Evolutionary conservation across 2,888 invertebrate genomes (phyloP).

Genomic region (Dastarcus helophoroides): DNA sequence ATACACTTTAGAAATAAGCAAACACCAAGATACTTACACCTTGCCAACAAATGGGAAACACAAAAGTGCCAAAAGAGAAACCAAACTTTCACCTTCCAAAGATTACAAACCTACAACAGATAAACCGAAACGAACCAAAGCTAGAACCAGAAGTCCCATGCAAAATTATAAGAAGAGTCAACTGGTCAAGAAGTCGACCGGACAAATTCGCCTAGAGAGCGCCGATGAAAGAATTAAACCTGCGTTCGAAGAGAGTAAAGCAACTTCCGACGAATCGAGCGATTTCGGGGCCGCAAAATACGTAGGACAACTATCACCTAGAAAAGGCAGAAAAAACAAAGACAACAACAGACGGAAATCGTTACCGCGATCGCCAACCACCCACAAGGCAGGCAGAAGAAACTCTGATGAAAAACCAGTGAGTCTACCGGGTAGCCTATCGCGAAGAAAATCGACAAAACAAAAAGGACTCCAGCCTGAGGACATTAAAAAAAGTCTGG

Average conservation of each 20-base stretch:
- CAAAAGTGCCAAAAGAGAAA: conserved; percentile 16
- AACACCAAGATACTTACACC: conserved; percentile 39
- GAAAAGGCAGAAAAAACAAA: conserved; percentile 49
- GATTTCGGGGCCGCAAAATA: conserved; percentile 18
- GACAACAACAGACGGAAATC: conserved; percentile 58
- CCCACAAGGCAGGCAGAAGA: conserved; percentile 30
- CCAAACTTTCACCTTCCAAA: conserved; percentile 22
- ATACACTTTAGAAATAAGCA: conserved; percentile 64
- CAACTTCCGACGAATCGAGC: conserved; percentile 39
- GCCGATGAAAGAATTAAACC: conserved; percentile 9
- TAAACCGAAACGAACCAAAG: conserved; percentile 32
- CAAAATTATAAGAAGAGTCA: conserved; percentile 29
- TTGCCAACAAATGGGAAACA: conserved; percentile 13
- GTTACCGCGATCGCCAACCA: conserved; percentile 46
- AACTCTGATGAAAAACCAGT: conserved; percentile 30
- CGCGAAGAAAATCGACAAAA: conserved; percentile 49
- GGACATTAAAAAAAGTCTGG: conserved; percentile 11
- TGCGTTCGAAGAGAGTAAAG: conserved; percentile 19
- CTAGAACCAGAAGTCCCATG: conserved; percentile 34
- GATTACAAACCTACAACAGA: conserved; percentile 25
- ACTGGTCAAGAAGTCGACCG: conserved; percentile 19
- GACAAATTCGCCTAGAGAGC: conserved; percentile 5
- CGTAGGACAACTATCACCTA: conserved; percentile 38
- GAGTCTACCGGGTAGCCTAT: conserved; percentile 42
- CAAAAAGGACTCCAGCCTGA: conserved; percentile 37